These are phyloP conservation scores for Aphyosemion australe DNA, from an alignment of 2,113 vertebrate genomes.

Conservation along the genomic window DNA sequence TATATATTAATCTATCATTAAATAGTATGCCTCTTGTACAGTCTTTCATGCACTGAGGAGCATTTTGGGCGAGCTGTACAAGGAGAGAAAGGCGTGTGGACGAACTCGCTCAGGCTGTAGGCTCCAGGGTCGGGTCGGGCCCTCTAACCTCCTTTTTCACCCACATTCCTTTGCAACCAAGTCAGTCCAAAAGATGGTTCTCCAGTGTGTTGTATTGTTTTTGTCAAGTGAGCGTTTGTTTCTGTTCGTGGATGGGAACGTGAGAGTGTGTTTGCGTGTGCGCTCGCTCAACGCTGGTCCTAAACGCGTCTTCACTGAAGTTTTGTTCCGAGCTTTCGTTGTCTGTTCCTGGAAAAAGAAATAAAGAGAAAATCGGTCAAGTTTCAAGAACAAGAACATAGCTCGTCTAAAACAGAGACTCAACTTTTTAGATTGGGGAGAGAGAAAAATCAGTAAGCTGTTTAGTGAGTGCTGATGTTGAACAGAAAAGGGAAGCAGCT, in stretches of 20 bases:
- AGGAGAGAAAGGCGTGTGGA: constrained; percentile 75
- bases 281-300: constrained; percentile 25
- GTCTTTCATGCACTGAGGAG: constrained; percentile 86
- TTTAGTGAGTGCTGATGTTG: neutral
- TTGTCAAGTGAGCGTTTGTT: constrained; percentile 49
- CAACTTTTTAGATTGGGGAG: too few relatives aligned
- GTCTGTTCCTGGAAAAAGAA: constrained; percentile 87
- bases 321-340: constrained; percentile 98
- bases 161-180: constrained; percentile 70
- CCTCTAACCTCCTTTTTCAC: constrained; percentile 82
- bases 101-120: constrained; percentile 78
- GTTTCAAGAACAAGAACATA: too few relatives aligned
- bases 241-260: constrained; percentile 27
- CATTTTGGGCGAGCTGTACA: constrained; percentile 83
- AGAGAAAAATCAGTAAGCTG: neutral
- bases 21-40: constrained; percentile 83
- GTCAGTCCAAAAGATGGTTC: constrained; percentile 79
- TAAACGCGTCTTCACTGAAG: constrained; percentile 83
- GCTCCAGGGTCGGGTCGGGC: constrained; percentile 58
- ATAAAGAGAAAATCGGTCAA: too few relatives aligned
- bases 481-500: neutral
- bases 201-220: constrained; percentile 73
- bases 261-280: constrained; percentile 31
- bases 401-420: too few relatives aligned
- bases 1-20: constrained; percentile 82